These are phyloP conservation scores for Nephila pilipes DNA, from an alignment of 1,140 invertebrate genomes.

Conservation along the genomic window DNA sequence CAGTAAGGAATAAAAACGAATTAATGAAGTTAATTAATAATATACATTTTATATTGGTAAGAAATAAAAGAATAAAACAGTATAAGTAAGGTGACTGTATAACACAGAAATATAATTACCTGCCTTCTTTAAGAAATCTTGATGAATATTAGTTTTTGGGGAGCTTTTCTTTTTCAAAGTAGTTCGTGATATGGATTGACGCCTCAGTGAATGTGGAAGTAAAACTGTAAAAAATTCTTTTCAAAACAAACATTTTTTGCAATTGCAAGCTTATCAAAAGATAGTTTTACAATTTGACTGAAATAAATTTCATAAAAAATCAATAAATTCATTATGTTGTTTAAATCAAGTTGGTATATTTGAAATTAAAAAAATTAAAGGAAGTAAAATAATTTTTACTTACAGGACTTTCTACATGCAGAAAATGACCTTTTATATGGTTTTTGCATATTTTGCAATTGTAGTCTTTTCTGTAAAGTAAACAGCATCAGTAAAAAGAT, in stretches of 20 bases:
- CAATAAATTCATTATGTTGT: no score
- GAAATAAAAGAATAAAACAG: no score
- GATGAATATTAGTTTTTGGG: not conserved
- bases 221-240: constrained; percentile 13
- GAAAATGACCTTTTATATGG: not conserved
- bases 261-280: not conserved
- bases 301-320: no score
- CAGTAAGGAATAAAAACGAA: no score
- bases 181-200: not conserved
- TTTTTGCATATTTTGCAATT: not conserved
- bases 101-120: not conserved
- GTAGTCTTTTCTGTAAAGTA: constrained; percentile 33
- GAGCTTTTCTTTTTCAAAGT: not conserved
- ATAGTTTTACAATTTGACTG: not conserved
- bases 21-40: no score
- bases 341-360: no score
- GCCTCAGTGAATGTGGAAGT: constrained; percentile 35
- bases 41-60: no score
- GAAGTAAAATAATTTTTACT: not conserved
- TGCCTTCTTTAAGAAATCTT: not conserved
- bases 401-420: constrained; percentile 42
- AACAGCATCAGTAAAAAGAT: not conserved
- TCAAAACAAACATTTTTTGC: not conserved
- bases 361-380: no score
- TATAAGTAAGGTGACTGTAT: no score